These are phyloP conservation scores for Sarcoramphus papa DNA, from an alignment of 2,797 vertebrate genomes.

Conservation along the genomic window DNA sequence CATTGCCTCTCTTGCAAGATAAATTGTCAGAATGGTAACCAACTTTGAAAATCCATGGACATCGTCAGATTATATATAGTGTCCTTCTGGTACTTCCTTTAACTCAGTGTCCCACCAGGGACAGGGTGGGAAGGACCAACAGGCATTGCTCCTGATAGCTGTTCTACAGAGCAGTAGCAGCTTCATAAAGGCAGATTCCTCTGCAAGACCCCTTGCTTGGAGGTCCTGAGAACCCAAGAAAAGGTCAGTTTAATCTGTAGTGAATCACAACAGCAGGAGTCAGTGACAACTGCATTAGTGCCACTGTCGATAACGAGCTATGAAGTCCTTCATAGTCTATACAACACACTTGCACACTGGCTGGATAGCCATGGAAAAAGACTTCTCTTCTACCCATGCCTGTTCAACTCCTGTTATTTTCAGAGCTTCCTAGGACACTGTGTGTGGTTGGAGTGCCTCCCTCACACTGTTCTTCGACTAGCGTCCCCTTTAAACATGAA, in stretches of 20 bases:
- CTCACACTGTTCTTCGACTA: neutral
- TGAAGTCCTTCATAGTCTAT: neutral
- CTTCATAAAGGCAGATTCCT: neutral
- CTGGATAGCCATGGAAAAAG: neutral
- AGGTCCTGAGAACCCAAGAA: neutral
- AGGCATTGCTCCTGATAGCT: neutral
- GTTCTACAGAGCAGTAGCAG: neutral
- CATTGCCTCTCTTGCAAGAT: neutral
- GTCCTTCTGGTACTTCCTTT: neutral
- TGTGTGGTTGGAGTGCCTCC: neutral
- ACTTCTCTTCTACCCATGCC: neutral
- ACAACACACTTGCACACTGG: too few relatives aligned
- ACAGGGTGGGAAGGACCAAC: neutral
- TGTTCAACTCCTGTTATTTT: neutral
- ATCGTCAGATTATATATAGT: neutral
- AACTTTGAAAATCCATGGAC: neutral
- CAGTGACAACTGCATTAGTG: neutral
- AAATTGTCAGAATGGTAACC: neutral
- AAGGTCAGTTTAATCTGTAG: neutral
- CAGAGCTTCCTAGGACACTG: neutral
- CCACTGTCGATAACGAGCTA: neutral
- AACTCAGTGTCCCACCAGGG: neutral
- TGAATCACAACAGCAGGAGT: neutral
- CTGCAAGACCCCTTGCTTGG: neutral
- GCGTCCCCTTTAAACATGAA: neutral